These are phyloP conservation scores for Ophraella communa DNA, from an alignment of 2,888 invertebrate genomes.

Conservation along the genomic window DNA sequence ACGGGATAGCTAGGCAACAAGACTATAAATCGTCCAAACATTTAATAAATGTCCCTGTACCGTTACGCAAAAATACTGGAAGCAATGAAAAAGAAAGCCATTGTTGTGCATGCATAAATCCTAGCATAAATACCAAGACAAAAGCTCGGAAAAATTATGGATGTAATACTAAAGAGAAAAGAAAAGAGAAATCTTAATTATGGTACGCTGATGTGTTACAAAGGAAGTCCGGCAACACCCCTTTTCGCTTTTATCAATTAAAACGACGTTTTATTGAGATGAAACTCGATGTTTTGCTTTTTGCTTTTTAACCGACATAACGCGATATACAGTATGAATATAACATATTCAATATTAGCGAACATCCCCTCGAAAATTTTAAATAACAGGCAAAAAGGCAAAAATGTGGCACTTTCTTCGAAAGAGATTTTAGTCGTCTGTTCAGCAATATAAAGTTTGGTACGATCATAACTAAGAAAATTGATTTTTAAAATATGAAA, in stretches of 20 bases:
- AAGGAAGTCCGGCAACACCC: not conserved
- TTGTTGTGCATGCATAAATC: conserved; percentile 38
- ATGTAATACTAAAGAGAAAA: conserved; percentile 32
- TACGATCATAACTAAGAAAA: too few species aligned
- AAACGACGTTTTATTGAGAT: not conserved
- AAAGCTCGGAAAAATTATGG: conserved; percentile 35
- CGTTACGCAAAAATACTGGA: conserved; percentile 34
- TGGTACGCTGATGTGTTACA: conserved; percentile 40
- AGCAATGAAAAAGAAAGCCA: conserved; percentile 34
- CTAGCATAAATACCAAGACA: conserved; percentile 32
- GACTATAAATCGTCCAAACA: conserved; percentile 30
- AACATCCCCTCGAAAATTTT: too few species aligned
- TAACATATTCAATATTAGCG: too few species aligned
- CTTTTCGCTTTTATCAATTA: not conserved
- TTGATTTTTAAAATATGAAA: too few species aligned
- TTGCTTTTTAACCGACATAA: too few species aligned
- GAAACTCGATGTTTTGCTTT: too few species aligned
- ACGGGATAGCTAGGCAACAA: conserved; percentile 26
- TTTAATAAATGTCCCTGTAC: conserved; percentile 36
- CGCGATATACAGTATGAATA: too few species aligned
- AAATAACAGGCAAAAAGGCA: too few species aligned
- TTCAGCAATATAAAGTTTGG: too few species aligned
- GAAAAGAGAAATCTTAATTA: conserved; percentile 47
- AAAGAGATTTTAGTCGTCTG: too few species aligned
- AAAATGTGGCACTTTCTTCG: too few species aligned